Evolutionary conservation across 2,888 invertebrate genomes (phyloP).

Genomic region (Nymphalis c-album): DNA sequence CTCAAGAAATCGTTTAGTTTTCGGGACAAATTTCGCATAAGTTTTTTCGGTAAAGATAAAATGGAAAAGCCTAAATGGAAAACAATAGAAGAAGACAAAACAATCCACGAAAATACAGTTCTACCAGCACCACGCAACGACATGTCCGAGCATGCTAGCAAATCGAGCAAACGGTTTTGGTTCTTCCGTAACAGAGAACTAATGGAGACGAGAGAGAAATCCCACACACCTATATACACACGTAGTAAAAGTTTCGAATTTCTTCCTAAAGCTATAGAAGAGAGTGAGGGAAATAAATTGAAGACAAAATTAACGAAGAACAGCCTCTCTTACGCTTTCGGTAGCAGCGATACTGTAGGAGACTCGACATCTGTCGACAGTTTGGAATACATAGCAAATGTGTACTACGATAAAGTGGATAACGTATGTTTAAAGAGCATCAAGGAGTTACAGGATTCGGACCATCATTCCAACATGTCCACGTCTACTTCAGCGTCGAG

Average conservation of each 20-base stretch:
- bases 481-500: slow-evolving; percentile 65
- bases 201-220: slow-evolving; percentile 47
- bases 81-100: slow-evolving; percentile 56
- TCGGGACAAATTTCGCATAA: slow-evolving; percentile 68
- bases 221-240: slow-evolving; percentile 57
- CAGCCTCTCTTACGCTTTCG: slow-evolving; percentile 60
- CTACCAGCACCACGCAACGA: slow-evolving; percentile 30
- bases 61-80: slow-evolving; percentile 57
- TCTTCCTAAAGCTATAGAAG: slow-evolving; percentile 63
- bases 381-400: slow-evolving; percentile 65
- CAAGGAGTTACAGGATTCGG: slow-evolving; percentile 62
- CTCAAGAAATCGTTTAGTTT: slow-evolving; percentile 74
- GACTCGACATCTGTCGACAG: slow-evolving; percentile 67
- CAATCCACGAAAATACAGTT: slow-evolving; percentile 32
- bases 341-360: slow-evolving; percentile 63
- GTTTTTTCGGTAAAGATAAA: slow-evolving; percentile 64
- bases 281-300: slow-evolving; percentile 50
- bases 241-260: slow-evolving; percentile 77
- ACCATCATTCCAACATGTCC: slow-evolving; percentile 61
- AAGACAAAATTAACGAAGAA: slow-evolving; percentile 49
- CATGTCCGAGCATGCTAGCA: slow-evolving; percentile 54
- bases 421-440: slow-evolving; percentile 66
- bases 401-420: slow-evolving; percentile 65
- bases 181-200: slow-evolving; percentile 67
- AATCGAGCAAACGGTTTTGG: slow-evolving; percentile 70